Conservation (phyloP, 2,888 invertebrate species). For the Anthrax anthrax region DNA sequence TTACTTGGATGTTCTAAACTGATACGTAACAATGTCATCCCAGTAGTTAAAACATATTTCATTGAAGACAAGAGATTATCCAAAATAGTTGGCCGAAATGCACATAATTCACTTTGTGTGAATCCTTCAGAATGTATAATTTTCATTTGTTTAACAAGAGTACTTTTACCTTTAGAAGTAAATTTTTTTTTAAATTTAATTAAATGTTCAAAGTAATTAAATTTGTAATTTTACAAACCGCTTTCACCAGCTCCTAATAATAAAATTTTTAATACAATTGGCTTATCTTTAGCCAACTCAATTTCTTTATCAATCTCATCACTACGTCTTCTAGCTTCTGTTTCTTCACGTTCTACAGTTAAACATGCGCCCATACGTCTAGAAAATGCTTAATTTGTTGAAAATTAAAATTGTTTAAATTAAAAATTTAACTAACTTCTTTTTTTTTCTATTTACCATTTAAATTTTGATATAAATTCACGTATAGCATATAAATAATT, state of each 20-base stretch:
- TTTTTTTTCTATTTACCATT: too few species aligned
- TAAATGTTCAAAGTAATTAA: not conserved
- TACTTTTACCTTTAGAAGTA: slow-evolving; percentile 42
- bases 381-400: too few species aligned
- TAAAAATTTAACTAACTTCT: too few species aligned
- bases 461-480: too few species aligned
- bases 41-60: slow-evolving; percentile 50
- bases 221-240: slow-evolving; percentile 13
- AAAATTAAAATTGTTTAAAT: too few species aligned
- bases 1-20: slow-evolving; percentile 45
- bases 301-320: slow-evolving; percentile 46
- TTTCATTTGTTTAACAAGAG: slow-evolving; percentile 54
- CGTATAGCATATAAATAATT: too few species aligned
- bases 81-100: slow-evolving; percentile 47
- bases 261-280: slow-evolving; percentile 46
- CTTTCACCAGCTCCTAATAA: slow-evolving; percentile 51
- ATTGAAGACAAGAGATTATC: slow-evolving; percentile 50
- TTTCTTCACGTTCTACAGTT: slow-evolving; percentile 45
- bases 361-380: slow-evolving; percentile 44
- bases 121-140: slow-evolving; percentile 54
- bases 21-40: slow-evolving; percentile 48
- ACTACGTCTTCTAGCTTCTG: slow-evolving; percentile 42
- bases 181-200: not conserved
- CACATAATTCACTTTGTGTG: slow-evolving; percentile 42
- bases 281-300: slow-evolving; percentile 42